Base-by-base conservation (phyloP, 1,140 invertebrate genomes). In the Bombus superbus region DNA sequence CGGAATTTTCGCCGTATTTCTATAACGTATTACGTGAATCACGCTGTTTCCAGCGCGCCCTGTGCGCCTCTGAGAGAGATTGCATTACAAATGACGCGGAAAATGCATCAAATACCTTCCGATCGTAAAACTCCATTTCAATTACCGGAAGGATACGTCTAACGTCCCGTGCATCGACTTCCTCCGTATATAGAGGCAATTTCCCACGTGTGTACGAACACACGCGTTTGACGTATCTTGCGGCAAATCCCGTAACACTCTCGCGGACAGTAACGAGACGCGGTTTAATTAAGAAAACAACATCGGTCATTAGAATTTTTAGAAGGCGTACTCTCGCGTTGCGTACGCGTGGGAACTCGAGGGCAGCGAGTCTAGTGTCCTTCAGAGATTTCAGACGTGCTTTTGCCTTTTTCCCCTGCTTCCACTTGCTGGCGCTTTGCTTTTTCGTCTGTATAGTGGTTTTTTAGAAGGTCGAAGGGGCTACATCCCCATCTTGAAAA, bases 391-490 rank as follows among this genome's bases (percentile, higher is more conserved):
- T 90, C 82, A 90, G 83, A 83, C 83, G 53, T 85, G 79, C 86
- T 88, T 90, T 85, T 89, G 87, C 82, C 44, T 80, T 78, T 38
- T 66, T 76, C 72, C 85, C 74, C 69, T 71, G 62, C n/a, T 75
- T 87, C 89, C 81, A 79, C 82, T 75, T 75, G 76, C 68, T 66
- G 59, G 80, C 81, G 81, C 81, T 88, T 90, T 90, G 86, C 89
- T 83, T 90, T 85, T 88, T 88, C 90, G 83, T 82, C 81, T 79
- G 89, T 84, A 82, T 66, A 71, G 86, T 72, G 82, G 80, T 88
- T 90, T 86, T 88, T 75, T 80, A 71, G 86, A 90, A 91, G 81
- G 90, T 90, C 87, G 88, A 91, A 91, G 89, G 84, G 66, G 75
- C 82, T 68, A 85, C 81, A n/a, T 84, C 59, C 83, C 71, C 59